Evolutionary conservation across 2,797 vertebrate genomes (phyloP), one percentile per base, ranked within the genome.

Genomic region (Acanthopagrus latus): DNA sequence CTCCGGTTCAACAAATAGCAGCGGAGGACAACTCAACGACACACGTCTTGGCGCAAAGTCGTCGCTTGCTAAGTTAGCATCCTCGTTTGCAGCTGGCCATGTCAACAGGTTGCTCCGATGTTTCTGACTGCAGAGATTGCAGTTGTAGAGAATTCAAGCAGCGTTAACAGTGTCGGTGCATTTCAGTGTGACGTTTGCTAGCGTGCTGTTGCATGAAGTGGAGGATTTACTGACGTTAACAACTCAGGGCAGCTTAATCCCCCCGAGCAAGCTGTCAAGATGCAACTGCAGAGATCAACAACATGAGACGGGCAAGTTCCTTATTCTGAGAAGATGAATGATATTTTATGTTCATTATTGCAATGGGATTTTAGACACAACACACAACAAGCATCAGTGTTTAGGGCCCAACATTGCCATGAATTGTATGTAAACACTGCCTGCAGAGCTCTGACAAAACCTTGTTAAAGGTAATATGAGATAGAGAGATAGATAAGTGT

Each of bases 11-110:
- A 55, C 18, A 27, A 52, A 67, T 43, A 18, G 38, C 56, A 13
- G 21, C 41, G 51, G 57, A 62, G 41, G 50, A n/a, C 29, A 70
- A 65, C 20, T 77, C 33, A 58, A 16, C 56, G n/a, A 74, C 54
- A 17, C 41, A 25, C 54, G 58, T 74, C 29, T 58, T 52, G 74
- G 69, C 54, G 80, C 78, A 73, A 75, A 84, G 71, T 64, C 64
- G 74, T 29, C 14, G 69, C 64, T 62, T 62, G 84, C 81, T 88
- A 85, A 78, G 18, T 14, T 83, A 87, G 81, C 82, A 64, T 70
- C 63, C 25, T 57, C 56, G 62, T 20, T 62, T 47, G 7, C 52
- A 50, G 38, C 38, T n/a, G 62, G 55, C 59, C 59, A 46, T 74
- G 73, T 76, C 82, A 91, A 80, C 81, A 85, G 12, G 76, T 88